Base-by-base conservation (phyloP, 1,140 invertebrate species). In the Hylyphantes graminicola region DNA sequence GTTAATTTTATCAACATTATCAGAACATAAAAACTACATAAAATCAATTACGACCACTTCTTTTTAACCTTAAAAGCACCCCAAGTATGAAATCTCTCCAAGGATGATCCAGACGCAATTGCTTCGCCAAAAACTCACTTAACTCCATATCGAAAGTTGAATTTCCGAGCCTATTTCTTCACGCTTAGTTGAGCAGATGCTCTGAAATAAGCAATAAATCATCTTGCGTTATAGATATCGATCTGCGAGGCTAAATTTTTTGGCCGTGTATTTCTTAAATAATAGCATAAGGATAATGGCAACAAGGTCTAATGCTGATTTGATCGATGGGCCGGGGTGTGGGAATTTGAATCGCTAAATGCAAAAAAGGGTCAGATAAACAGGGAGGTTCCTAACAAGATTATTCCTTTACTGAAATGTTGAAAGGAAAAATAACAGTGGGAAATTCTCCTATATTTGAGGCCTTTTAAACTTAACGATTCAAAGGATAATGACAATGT, bases 111-210 rank as follows among this genome's bases (percentile, higher is more conserved):
- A 21, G 63, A 63, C 74, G 74, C 74, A 76, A 63, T 55, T 76
- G 57, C 67, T 78, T 50, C 65, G 75, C 67, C 75, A 78, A 78
- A n/a, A 78, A 78, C 75, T 64, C 75, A 78, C 75, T 78, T 78
- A 78, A 65, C 75, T 78, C 75, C 67, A 35, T 51, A 78, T 78
- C 75, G 51, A 78, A 61, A 13, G 48, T 17, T 78, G 75, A 78
- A 78, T 78, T 64, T 59, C 57, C 19, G 17, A 67, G 67, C 61
- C 75, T 50, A 64, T 78, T 78, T 59, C 75, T 78, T 78, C 67
- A 78, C 61, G 75, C 75, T 65, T 53, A 65, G 75, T 78, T 78
- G 75, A 67, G 48, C 61, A 17, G 50, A 10, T 13, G 50, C 50
- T 63, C 50, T 78, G 63, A 51, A 78, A 78, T 65, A 50, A 15